A percentile compares a stretch with the other conserved stretches of the same genome.
phyloP scores from a whole-genome alignment of 2,888 invertebrate species.

The Cynaeus angustus region DNA sequence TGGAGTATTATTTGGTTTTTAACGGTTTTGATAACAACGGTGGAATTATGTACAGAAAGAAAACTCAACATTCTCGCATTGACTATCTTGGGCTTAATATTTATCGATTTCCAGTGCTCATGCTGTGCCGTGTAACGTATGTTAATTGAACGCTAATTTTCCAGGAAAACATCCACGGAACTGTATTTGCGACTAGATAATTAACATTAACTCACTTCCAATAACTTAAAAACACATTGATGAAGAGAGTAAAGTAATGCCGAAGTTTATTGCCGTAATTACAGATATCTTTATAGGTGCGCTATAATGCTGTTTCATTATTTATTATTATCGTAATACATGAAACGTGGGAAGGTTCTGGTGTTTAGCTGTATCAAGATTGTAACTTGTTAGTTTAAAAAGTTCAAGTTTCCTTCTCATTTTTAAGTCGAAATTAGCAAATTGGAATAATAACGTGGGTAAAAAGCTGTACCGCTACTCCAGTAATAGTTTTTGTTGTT shows the following conservation, averaged over 20 bases:
- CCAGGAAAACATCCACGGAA: no score
- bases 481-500: not conserved
- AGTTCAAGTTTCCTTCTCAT: no score
- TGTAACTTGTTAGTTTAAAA: not conserved
- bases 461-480: not conserved
- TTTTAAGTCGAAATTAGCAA: not conserved
- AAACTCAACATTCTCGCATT: no score
- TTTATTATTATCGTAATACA: constrained; percentile 24
- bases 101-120: no score
- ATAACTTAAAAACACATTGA: not conserved
- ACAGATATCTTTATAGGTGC: constrained; percentile 10
- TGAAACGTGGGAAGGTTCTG: constrained; percentile 24
- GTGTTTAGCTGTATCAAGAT: constrained; percentile 7
- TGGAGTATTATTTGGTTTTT: no score
- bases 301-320: constrained; percentile 24
- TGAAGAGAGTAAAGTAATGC: constrained; percentile 23
- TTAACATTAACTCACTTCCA: no score
- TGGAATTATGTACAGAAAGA: no score
- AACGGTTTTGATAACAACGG: no score
- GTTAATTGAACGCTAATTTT: no score
- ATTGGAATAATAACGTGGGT: not conserved
- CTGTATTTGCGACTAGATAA: no score
- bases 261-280: constrained; percentile 22
- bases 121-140: no score
- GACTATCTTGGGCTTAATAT: no score